These are phyloP conservation scores for Apolygus lucorum DNA, from an alignment of 1,140 invertebrate species.

Conservation along the genomic window DNA sequence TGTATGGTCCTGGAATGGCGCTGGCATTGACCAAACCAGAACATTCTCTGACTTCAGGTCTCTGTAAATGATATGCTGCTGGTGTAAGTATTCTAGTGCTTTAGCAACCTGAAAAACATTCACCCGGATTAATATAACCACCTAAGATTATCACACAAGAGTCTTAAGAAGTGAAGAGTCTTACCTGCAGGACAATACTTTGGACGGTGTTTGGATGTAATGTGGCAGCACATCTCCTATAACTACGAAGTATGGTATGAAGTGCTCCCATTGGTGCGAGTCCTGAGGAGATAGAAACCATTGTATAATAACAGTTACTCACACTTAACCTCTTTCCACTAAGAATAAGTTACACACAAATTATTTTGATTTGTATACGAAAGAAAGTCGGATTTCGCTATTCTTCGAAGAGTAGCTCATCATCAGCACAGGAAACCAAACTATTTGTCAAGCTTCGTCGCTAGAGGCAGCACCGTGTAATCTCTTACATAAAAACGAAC, in stretches of 20 bases:
- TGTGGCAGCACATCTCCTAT: conserved; percentile 69
- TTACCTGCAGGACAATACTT: conserved; percentile 71
- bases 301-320: too few relatives aligned
- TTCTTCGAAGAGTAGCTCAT: too few relatives aligned
- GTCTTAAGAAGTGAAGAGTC: neutral
- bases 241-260: conserved; percentile 69
- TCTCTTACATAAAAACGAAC: too few relatives aligned
- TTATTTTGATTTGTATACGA: too few relatives aligned
- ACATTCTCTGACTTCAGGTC: conserved; percentile 99
- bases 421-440: too few relatives aligned
- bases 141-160: neutral
- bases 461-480: too few relatives aligned
- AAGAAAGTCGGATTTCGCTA: too few relatives aligned
- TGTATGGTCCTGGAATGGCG: conserved; percentile 55
- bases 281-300: conserved; percentile 6
- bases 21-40: conserved; percentile 87
- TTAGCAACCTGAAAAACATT: conserved; percentile 74
- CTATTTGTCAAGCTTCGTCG: too few relatives aligned
- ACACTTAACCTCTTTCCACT: too few relatives aligned
- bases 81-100: conserved; percentile 92
- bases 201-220: conserved; percentile 73
- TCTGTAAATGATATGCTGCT: conserved; percentile 86
- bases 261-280: conserved; percentile 87
- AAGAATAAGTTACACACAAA: too few relatives aligned
- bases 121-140: conserved; percentile 41